Evolutionary conservation across 2,888 invertebrate genomes (phyloP), one percentile per base, ranked within the genome.

Genomic region (Scaptomyza reducta): DNA sequence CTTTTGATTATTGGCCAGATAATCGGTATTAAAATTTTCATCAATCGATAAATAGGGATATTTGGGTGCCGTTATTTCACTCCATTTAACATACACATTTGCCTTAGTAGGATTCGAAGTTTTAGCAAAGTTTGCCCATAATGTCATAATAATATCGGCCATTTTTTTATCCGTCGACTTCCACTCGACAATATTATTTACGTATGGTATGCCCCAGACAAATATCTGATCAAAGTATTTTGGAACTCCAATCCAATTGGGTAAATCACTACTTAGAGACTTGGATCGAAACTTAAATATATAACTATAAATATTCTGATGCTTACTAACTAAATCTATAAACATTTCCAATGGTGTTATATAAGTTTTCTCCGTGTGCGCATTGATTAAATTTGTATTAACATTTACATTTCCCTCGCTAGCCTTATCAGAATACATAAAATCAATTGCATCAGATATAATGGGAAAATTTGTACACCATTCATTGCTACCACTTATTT

Each of bases 141-240:
- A 93, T 65, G 94, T 94, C 96, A 97, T 97, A 53, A 96, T 93
- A 13, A 95, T 94, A 79, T 96, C 96, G 0, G 96, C 93, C 80
- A 95, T 94, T 83, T 95, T 94, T 88, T 96, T 96, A 90, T 97
- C 97, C 55, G 94, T 93, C 55, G 93, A 93, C 82, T 96, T 95
- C 97, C 97, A 97, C 84, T 94, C 94, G 31, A 93, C 92, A 53
- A 93, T 92, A 71, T 93, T 91, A 6, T 93, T 93, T 93, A 95
- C 94, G 90, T 95, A 94, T 0, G 97, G 96, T 83, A 96, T 93
- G 0, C 97, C 97, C 93, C 96, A 96, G 6, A 96, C 94, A 89
- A 96, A 96, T 50, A 96, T 95, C 70, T 96, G 93, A 90, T 97
- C 97, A 77, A 95, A 96, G 90, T 96, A 94, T 89, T 96, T 96